Evolutionary conservation across 2,888 invertebrate genomes (phyloP), one percentile per base, ranked within the genome.

Genomic region (Aleiodes alternator): DNA sequence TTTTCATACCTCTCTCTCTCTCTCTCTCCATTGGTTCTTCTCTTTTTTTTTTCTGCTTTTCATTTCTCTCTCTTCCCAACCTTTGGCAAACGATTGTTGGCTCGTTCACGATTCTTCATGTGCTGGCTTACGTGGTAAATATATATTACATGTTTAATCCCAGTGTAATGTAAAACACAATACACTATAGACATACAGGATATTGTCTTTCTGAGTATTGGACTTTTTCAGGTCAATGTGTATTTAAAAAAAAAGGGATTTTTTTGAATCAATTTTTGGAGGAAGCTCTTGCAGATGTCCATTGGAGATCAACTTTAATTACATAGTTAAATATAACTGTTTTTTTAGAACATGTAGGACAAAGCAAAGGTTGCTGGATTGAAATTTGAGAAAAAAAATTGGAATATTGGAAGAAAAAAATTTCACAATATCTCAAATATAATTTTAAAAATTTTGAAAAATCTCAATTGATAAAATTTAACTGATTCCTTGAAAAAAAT

Each of bases 211-310:
- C 43, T 57, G 34, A 31, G 51, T 72, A n/a, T 34, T 12, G 38
- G 16, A 16, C 51, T 61, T 48, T 43, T 57, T 48, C 29, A 43
- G 64, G 64, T 64, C 64, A 64, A 64, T 64, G 64, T 64, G 48
- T 50, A 51, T 29, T 31, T 57, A 9, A 53, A 76, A 80, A 64
- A 53, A 76, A 80, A 64, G 9, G 16, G 80, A 77, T 82, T 83
- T 80, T 81, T 80, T 84, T 84, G 2, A 23, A 84, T 86, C 84
- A 85, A 86, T 84, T 84, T 83, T 84, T 79, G 79, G 75, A 77
- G 61, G 72, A 71, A 70, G 43, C 59, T 75, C 66, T 61, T 14
- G 23, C 48, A 68, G 72, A 68, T 70, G 53, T 73, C 64, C 23
- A 43, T 53, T 34, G n/a, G 23, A 48, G 34, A 34, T 23, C 23